Base-by-base conservation (phyloP, 2,797 vertebrate species). In the Chelonia mydas region DNA sequence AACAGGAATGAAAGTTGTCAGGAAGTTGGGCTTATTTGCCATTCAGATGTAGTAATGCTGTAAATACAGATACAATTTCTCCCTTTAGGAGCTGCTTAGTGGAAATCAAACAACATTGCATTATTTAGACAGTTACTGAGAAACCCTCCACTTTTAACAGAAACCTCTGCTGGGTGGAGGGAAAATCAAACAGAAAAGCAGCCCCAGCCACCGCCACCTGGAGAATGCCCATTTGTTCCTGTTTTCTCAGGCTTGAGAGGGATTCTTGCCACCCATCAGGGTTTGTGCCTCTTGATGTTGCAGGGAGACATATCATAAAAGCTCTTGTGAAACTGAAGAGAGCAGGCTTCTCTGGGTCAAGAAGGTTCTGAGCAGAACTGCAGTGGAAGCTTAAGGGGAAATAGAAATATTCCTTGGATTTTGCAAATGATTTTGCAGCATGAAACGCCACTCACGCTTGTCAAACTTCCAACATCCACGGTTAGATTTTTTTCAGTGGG, bases 81-180 rank as follows among this genome's bases (percentile, higher is more conserved):
- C 83, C 90, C 94, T 90, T 90, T 23, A 83, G 93, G 85, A 95
- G 87, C 68, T 83, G 94, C 83, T 92, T 77, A 31, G 76, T 72
- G 55, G 49, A 97, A 97, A 97, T 83, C 94, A 94, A 96, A 96
- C 87, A 81, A 16, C 50, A 81, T 92, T 89, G 85, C 93, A 94
- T 84, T 94, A 96, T 92, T 90, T 84, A 92, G 92, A 83, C 92
- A 94, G 94, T 90, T 83, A 9, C 87, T 90, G 92, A 95, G 94
- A 91, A 95, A 86, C 51, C 84, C 53, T 78, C 90, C 89, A 87
- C 76, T 90, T 92, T 86, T 95, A 97, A 94, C 86, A 96, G 91
- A 96, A 95, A 86, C 37, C 81, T 94, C 90, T 85, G 88, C 47
- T 92, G 84, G 86, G 72, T 33, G 41, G 25, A 7, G 16, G 15